Conservation (phyloP, 2,113 vertebrate species). For the Antennarius striatus region DNA sequence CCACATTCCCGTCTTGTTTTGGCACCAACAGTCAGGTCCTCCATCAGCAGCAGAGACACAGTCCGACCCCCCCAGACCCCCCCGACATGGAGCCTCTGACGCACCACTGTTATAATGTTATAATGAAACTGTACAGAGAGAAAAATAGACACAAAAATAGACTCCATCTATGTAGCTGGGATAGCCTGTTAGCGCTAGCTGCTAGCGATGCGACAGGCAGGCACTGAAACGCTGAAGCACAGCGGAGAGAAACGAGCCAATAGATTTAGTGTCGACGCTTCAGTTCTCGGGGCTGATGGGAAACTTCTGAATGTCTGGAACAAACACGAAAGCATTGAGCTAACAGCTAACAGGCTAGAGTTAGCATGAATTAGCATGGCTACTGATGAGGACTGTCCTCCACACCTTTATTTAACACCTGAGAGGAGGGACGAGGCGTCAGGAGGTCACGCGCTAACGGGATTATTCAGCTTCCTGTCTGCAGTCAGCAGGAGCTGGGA, state of each 20-base stretch:
- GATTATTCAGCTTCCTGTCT: slow-evolving; percentile 62
- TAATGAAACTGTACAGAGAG: neutral
- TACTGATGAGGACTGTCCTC: slow-evolving; percentile 56
- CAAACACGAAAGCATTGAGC: slow-evolving; percentile 13
- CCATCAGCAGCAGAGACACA: too few species aligned
- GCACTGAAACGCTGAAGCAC: slow-evolving; percentile 77
- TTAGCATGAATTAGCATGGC: slow-evolving; percentile 52
- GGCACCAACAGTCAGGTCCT: too few species aligned
- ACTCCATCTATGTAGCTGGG: slow-evolving; percentile 46
- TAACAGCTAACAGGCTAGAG: slow-evolving; percentile 15
- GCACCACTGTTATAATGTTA: too few species aligned
- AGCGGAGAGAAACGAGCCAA: slow-evolving; percentile 58
- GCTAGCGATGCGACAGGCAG: slow-evolving; percentile 58
- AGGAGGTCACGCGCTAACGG: slow-evolving; percentile 62
- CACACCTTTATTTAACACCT: slow-evolving; percentile 55
- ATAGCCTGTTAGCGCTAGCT: slow-evolving; percentile 56
- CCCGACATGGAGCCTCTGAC: too few species aligned
- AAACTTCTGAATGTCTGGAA: slow-evolving; percentile 37
- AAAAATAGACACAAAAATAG: slow-evolving; percentile 59
- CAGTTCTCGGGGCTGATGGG: neutral
- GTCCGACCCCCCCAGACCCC: neutral
- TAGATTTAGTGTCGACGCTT: too few species aligned
- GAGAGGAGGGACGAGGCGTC: slow-evolving; percentile 60
- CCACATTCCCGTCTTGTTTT: too few species aligned
- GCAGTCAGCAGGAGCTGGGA: slow-evolving; percentile 51